A percentile compares a stretch with the other conserved stretches of the same genome.
phyloP scores from a whole-genome alignment of 2,113 vertebrate species.

The Rallus limicola region DNA sequence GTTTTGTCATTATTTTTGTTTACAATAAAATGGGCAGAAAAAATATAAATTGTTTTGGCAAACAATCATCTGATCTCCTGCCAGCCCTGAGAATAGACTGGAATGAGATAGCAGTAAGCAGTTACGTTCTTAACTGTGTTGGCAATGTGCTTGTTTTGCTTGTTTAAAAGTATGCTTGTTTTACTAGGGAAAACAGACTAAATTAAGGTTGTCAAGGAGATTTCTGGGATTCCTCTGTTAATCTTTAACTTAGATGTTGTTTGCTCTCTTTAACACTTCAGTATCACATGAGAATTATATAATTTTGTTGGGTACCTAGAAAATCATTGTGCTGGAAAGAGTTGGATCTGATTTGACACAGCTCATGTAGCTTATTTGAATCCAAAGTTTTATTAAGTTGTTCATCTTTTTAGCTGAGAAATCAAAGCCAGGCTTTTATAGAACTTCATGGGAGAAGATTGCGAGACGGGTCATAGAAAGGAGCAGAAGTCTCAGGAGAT shows the following conservation, averaged over 20 bases:
- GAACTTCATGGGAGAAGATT: not conserved
- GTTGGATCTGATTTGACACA: not conserved
- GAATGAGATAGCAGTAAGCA: not conserved
- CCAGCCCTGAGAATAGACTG: slow-evolving; percentile 7
- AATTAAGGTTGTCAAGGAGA: slow-evolving; percentile 34
- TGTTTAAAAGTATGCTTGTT: slow-evolving; percentile 13
- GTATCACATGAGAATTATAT: not conserved
- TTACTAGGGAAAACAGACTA: not conserved
- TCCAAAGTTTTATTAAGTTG: not conserved
- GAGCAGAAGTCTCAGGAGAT: not conserved
- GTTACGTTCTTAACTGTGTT: not conserved
- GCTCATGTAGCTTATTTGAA: not conserved
- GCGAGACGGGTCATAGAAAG: not conserved
- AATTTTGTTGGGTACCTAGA: not conserved
- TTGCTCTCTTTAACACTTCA: not conserved
- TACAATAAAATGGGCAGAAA: not conserved
- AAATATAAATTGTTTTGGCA: slow-evolving; percentile 1
- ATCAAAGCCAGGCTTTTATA: not conserved
- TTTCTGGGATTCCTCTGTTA: slow-evolving; percentile 21
- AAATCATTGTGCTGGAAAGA: not conserved
- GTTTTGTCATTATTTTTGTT: not conserved
- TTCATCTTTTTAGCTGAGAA: not conserved
- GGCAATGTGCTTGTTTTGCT: not conserved
- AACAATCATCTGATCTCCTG: not conserved
- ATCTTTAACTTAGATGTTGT: not conserved